Base-by-base conservation (phyloP, 2,113 vertebrate species). In the Anhinga anhinga region DNA sequence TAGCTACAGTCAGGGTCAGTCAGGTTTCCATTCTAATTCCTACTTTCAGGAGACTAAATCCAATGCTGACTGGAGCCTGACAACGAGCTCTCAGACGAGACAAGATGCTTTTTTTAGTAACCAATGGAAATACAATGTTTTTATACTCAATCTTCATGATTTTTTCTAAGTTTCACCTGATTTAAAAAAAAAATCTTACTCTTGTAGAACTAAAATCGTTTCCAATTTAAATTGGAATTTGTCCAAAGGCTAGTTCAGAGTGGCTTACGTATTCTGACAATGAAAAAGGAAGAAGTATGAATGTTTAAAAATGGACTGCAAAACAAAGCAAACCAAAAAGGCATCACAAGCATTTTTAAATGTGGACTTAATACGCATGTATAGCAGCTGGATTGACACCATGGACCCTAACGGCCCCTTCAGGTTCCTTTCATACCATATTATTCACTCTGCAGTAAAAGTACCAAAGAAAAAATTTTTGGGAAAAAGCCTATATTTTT, bases 381-480 rank as follows among this genome's bases (percentile, higher is more conserved):
- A 70, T 63, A 96, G 97, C 98, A 98, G 98, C 98, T 98, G 97
- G 97, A 97, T 74, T 94, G 96, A 96, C 97, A 97, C 96, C 98
- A 98, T 97, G 96, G 96, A 97, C 92, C 96, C 91, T 98, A 97
- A 98, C 96, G 80, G 97, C 96, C 95, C 93, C 97, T 98, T 97
- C 97, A 98, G 98, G 97, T 98, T 98, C 90, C 81, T 98, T 98
- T 98, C 82, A 97, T 91, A 79, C 90, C 79, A 59, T 92, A 82
- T 96, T 86, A 94, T 96, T 96, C 70, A 81, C 73, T 94, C 80
- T 73, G 82, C 67, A 88, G 90, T 86, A 45, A 87, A 67, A 93
- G 84, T 69, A 94, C 62, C 50, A 97, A 92, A 96, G 86, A 94
- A 20, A 87, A 85, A 19, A 71, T 61, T 94, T 97, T 96, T 5